These are phyloP conservation scores for Eremophila alpestris DNA, from an alignment of 2,797 vertebrate species.

Conservation along the genomic window DNA sequence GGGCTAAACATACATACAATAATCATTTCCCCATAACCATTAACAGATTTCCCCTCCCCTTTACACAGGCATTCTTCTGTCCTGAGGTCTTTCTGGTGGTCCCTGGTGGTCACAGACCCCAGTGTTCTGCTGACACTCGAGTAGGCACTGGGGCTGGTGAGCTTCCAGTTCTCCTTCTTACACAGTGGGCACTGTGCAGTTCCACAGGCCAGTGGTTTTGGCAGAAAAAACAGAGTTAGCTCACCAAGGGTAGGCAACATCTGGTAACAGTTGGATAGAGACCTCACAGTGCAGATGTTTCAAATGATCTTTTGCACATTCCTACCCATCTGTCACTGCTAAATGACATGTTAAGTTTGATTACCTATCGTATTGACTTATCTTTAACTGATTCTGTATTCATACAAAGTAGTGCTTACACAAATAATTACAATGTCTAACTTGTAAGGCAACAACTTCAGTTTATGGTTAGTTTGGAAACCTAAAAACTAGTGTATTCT, in stretches of 20 bases:
- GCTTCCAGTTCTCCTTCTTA: background rate
- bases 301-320: background rate
- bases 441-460: background rate
- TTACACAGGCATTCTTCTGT: rapidly evolving
- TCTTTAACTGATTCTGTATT: background rate
- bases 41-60: background rate
- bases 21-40: background rate
- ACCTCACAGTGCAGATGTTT: background rate
- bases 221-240: too few species aligned
- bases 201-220: background rate
- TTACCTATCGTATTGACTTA: background rate
- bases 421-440: background rate
- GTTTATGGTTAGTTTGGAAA: background rate
- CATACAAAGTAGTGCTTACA: background rate
- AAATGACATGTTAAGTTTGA: background rate
- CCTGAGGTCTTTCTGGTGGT: background rate
- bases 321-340: background rate
- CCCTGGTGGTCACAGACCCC: background rate
- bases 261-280: background rate
- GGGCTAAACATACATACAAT: too few species aligned
- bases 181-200: background rate
- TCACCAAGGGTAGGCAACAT: background rate
- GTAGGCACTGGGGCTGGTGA: background rate
- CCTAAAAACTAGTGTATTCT: background rate
- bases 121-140: rapidly evolving